Conservation (phyloP, 1,140 invertebrate genomes). For the Tyrophagus putrescentiae region DNA sequence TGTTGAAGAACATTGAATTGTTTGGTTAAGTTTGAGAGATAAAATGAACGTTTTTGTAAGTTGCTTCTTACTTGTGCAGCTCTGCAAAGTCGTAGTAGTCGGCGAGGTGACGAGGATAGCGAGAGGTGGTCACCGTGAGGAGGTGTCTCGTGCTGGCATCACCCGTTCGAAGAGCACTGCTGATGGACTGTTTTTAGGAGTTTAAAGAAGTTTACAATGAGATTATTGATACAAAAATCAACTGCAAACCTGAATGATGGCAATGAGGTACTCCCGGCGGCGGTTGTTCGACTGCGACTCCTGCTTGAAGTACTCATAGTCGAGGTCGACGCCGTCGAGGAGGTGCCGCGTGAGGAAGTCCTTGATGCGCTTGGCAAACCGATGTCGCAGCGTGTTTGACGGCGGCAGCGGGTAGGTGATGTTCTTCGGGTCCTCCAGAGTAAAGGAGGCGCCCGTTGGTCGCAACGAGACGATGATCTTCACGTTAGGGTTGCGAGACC, state of each 20-base stretch:
- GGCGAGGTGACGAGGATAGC: conserved; percentile 15
- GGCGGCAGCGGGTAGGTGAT: neutral
- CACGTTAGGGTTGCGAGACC: conserved; percentile 18
- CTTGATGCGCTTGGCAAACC: conserved; percentile 18
- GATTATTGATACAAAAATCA: neutral
- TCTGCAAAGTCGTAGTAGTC: conserved; percentile 21
- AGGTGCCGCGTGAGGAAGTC: conserved; percentile 22
- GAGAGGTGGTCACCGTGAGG: conserved; percentile 19
- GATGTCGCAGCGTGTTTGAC: conserved; percentile 6
- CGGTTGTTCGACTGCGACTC: neutral
- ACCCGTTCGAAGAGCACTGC: neutral
- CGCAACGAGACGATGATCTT: conserved; percentile 22
- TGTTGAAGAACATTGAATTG: neutral
- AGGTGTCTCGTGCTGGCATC: neutral
- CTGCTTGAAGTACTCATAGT: conserved; percentile 21
- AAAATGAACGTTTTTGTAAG: neutral
- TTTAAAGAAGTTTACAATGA: neutral
- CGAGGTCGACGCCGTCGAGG: conserved; percentile 23
- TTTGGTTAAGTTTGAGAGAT: neutral
- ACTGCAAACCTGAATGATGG: conserved; percentile 3
- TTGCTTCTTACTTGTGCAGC: conserved; percentile 18
- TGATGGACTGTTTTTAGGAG: neutral
- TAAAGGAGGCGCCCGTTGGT: conserved; percentile 12
- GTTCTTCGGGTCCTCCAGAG: conserved; percentile 9
- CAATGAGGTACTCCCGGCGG: neutral